Conservation (phyloP, 1,140 invertebrate species). For the Ceratina calcarata region DNA sequence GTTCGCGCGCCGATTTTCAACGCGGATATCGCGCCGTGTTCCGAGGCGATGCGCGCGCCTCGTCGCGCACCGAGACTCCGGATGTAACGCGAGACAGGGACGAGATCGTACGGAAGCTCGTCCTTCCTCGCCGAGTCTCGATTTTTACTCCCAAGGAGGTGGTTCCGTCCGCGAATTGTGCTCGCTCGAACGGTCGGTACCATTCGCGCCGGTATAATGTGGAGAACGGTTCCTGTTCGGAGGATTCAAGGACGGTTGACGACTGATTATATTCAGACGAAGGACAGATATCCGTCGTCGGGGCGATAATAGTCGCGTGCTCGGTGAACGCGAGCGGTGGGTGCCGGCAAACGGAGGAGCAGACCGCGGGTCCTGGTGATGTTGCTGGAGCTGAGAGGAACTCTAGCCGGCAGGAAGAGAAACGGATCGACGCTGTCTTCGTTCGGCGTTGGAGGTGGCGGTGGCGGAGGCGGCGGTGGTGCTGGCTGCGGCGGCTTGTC, state of each 20-base stretch:
- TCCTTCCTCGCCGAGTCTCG: neutral
- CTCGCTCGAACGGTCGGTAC: no score
- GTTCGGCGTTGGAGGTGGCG: constrained; percentile 75
- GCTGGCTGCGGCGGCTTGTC: constrained; percentile 65
- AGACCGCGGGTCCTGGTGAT: constrained; percentile 70
- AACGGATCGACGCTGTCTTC: constrained; percentile 80
- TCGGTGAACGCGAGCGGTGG: neutral
- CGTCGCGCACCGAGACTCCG: constrained; percentile 7
- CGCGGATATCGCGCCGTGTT: neutral
- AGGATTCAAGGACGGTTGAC: neutral
- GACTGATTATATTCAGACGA: no score
- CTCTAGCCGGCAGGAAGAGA: constrained; percentile 79
- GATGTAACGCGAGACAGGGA: constrained; percentile 18
- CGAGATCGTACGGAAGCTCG: neutral
- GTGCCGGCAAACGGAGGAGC: constrained; percentile 50
- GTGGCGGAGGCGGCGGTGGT: constrained; percentile 68
- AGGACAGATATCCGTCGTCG: neutral
- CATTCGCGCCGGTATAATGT: constrained; percentile 8
- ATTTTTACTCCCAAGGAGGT: neutral
- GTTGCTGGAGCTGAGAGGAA: constrained; percentile 80
- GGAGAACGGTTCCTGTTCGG: neutral
- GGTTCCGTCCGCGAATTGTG: neutral
- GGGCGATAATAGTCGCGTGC: constrained; percentile 6
- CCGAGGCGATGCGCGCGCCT: constrained; percentile 25
- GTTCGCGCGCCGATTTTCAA: constrained; percentile 18